These are phyloP conservation scores for Sebastes nivosus DNA, from an alignment of 2,797 vertebrate species.

Conservation along the genomic window DNA sequence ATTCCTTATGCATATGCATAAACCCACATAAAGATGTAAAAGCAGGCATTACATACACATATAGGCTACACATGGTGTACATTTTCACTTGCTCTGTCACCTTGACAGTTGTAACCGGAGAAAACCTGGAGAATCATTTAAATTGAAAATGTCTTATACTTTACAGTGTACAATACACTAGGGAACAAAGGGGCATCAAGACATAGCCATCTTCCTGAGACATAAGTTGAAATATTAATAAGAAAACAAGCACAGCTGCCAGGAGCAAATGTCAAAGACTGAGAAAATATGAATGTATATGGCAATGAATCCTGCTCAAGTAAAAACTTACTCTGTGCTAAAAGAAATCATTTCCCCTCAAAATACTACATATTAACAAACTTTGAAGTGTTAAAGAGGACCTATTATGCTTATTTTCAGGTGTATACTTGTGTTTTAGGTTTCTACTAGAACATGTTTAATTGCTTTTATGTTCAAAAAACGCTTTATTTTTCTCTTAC, in stretches of 20 bases:
- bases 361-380: neutral
- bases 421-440: too few species aligned
- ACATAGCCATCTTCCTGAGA: slow-evolving; percentile 11
- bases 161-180: neutral
- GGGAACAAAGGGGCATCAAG: slow-evolving; percentile 21
- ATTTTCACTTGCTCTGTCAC: slow-evolving; percentile 1
- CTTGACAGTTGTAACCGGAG: slow-evolving; percentile 1
- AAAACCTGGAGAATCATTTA: neutral
- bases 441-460: too few species aligned
- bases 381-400: neutral
- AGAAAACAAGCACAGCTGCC: slow-evolving; percentile 32
- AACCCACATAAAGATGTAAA: neutral
- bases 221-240: slow-evolving; percentile 48
- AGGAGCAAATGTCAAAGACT: slow-evolving; percentile 30
- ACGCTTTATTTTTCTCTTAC: neutral
- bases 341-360: neutral
- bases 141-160: slow-evolving; percentile 17
- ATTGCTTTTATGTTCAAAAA: too few species aligned
- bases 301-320: neutral
- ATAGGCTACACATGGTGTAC: neutral
- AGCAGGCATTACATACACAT: neutral
- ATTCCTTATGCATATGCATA: slow-evolving; percentile 9
- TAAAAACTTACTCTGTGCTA: neutral
- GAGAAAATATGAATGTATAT: slow-evolving; percentile 7
- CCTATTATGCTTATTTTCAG: too few species aligned